Evolutionary conservation across 1,140 invertebrate genomes (phyloP), one percentile per base, ranked within the genome.

Genomic region (Bombus waltoni): DNA sequence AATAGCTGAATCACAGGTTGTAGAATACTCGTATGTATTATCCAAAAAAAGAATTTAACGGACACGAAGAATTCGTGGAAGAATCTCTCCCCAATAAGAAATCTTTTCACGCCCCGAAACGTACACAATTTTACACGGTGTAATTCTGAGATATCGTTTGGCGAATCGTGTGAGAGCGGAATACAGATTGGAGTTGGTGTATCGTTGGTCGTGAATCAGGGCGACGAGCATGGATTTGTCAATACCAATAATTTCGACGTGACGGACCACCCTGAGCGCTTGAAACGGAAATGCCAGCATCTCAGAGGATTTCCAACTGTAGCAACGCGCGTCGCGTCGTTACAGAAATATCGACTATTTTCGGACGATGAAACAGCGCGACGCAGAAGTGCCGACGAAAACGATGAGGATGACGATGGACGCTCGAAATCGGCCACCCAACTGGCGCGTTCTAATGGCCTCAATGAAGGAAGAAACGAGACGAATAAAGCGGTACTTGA

Each of bases 391-490:
- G 42, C n/a, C 18, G n/a, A 76, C 87, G 87, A 89, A 73, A 89
- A 75, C 40, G 73, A 86, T 44, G 87, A 83, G 44, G 57, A 75
- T 62, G 81, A 68, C 73, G 73, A 77, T 40, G 81, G 62, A 70
- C 74, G 77, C 5, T 83, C 75, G 44, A 83, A 89, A 89, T 89
- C 87, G 88, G 88, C 88, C 88, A 89, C 88, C 88, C 88, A 89
- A 59, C 79, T 53, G 75, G 83, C 57, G 32, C 28, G 70, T 65
- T 84, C 68, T 89, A 89, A 89, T 86, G 83, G 83, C 47, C 80
- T 80, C 79, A 76, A 80, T 72, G 88, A 89, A 32, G 76, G 79
- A 89, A 83, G 22, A 18, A 35, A 0, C 66, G 62, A 2, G 42
- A n/a, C 70, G 32, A 53, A 83, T 66, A 76, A 76, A 83, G 53